These are phyloP conservation scores for Nothobranchius kuhntae DNA, from an alignment of 2,113 vertebrate genomes.

Conservation along the genomic window DNA sequence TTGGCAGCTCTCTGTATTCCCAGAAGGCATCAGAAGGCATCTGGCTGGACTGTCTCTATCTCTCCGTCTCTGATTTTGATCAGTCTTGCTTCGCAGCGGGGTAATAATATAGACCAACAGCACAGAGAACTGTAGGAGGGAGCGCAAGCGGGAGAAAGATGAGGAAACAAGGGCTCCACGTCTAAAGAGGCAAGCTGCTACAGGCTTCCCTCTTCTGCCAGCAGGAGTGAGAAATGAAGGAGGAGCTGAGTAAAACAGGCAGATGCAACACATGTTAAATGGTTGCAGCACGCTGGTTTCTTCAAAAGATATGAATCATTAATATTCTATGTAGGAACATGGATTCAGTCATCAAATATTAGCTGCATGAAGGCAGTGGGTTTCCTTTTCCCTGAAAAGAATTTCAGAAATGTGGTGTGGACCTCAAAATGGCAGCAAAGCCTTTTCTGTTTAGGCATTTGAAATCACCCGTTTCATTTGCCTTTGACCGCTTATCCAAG, in stretches of 20 bases:
- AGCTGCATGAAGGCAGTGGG: too few relatives aligned
- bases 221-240: background rate
- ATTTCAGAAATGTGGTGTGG: too few relatives aligned
- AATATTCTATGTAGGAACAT: background rate
- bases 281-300: background rate
- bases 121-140: background rate
- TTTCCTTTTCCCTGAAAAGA: too few relatives aligned
- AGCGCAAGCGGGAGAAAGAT: background rate
- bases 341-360: too few relatives aligned
- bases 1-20: background rate
- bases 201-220: background rate
- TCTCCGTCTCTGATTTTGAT: background rate
- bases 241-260: background rate
- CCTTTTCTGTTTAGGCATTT: too few relatives aligned
- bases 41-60: background rate
- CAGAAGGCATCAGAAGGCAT: background rate
- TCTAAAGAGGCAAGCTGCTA: background rate
- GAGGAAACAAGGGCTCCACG: too few relatives aligned
- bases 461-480: too few relatives aligned
- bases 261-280: background rate
- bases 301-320: background rate
- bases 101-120: background rate
- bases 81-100: background rate
- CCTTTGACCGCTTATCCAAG: too few relatives aligned
- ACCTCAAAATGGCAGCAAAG: too few relatives aligned